Evolutionary conservation across 2,113 vertebrate species (phyloP), one percentile per base, ranked within the genome.

Genomic region (Polyodon spathula): DNA sequence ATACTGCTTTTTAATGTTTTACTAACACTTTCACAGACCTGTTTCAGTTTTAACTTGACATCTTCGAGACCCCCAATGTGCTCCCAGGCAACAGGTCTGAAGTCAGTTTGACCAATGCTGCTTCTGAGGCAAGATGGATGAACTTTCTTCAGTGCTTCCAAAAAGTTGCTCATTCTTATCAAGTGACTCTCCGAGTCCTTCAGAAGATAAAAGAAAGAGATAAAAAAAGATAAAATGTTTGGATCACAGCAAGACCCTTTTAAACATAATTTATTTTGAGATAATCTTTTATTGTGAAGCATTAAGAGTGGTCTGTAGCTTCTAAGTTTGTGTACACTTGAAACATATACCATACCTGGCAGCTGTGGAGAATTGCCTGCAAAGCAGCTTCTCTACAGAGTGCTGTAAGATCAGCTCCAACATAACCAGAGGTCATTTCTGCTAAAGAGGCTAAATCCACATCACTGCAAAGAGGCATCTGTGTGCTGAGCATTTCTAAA

Each of bases 1-100:
- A 27, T 27, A 27, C 27, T 27, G 27, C 27, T 27, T 27, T 27
- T 27, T 27, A 27, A 27, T 27, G 27, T 27, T 27, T 27, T 27
- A 27, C 27, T 27, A 27, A 27, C 27, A 1, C 27, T 27, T 46
- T 2, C 15, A 0, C 0, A 56, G 71, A 97, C 96, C 92, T 97
- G 94, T 77, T 78, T 90, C 59, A 98, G 80, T 77, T 91, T 93
- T 44, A 89, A 69, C 73, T 98, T 97, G 56, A 97, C 83, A 37
- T 93, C 86, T 46, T 95, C 90, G 44, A 99, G 86, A n/a, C 95
- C 94, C 63, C 95, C 96, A 50, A 99, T 92, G 66, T 93, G 83
- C 11, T 93, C 92, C 95, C 95, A 98, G 7, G 66, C 62, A 60
- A 97, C 54, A 1, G 88, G 86, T 56, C 80, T 82, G 43, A 91